Percentiles rank a stretch among this genome's conserved stretches.
phyloP scores from a whole-genome alignment of 1,140 invertebrate species.

The Amphibalanus amphitrite region DNA sequence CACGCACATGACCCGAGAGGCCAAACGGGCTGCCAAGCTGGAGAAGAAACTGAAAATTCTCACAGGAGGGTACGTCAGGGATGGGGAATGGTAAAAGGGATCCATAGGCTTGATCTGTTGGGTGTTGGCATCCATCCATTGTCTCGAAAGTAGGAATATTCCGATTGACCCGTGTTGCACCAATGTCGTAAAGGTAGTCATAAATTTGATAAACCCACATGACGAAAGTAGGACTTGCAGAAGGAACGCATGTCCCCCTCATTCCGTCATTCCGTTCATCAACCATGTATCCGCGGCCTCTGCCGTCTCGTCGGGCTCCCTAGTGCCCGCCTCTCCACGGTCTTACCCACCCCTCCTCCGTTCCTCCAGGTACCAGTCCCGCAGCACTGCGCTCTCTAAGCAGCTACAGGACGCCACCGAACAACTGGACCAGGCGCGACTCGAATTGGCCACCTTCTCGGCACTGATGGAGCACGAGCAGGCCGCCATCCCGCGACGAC shows the following conservation, averaged over 20 bases:
- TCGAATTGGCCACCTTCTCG: slow-evolving; percentile 84
- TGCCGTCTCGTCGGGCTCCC: not conserved
- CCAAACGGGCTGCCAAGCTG: slow-evolving; percentile 88
- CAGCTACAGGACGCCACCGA: slow-evolving; percentile 73
- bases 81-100: not conserved
- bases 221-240: too few relatives aligned
- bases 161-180: not conserved
- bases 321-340: not conserved
- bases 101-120: not conserved
- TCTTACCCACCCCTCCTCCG: not conserved
- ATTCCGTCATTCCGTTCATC: slow-evolving; percentile 16
- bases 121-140: not conserved
- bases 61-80: slow-evolving; percentile 72
- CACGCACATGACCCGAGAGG: slow-evolving; percentile 83
- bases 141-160: too few relatives aligned
- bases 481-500: slow-evolving; percentile 69
- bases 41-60: slow-evolving; percentile 94
- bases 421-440: slow-evolving; percentile 69
- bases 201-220: too few relatives aligned
- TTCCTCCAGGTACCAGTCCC: slow-evolving; percentile 30
- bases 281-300: not conserved
- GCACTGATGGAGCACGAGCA: slow-evolving; percentile 78
- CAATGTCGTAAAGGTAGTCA: too few relatives aligned
- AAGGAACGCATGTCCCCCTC: not conserved
- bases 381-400: slow-evolving; percentile 73